These are phyloP conservation scores for Paracyclopina nana DNA, from an alignment of 1,140 invertebrate species.

Conservation along the genomic window DNA sequence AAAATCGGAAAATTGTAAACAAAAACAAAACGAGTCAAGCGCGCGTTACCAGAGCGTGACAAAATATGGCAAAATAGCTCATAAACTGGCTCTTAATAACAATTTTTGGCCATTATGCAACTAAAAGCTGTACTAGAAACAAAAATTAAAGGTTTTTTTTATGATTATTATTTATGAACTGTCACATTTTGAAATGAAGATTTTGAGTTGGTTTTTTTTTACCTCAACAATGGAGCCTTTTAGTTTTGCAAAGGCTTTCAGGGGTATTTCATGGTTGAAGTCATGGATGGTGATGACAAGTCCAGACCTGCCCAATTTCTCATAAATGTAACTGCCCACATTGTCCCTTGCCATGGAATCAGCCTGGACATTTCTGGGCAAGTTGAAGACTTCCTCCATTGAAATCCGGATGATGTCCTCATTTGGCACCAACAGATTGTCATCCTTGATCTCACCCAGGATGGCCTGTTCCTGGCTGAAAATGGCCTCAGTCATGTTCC, in stretches of 20 bases:
- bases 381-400: too few relatives aligned
- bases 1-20: background rate
- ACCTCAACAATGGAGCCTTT: background rate
- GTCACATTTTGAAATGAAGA: background rate
- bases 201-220: too few relatives aligned
- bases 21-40: background rate
- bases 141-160: background rate
- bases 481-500: too few relatives aligned
- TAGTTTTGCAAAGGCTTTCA: background rate
- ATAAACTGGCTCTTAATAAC: background rate
- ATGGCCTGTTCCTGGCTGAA: too few relatives aligned
- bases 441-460: too few relatives aligned
- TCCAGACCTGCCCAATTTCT: background rate
- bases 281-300: slow-evolving; percentile 1
- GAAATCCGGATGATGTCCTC: too few relatives aligned
- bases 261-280: background rate
- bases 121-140: too few relatives aligned
- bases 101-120: too few relatives aligned
- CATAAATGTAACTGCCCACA: background rate
- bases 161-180: background rate
- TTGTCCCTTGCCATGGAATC: background rate
- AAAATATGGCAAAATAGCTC: background rate
- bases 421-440: too few relatives aligned
- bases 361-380: background rate
- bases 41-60: background rate